Evolutionary conservation across 2,888 invertebrate genomes (phyloP), one percentile per base, ranked within the genome.

Genomic region (Apoda limacodes): DNA sequence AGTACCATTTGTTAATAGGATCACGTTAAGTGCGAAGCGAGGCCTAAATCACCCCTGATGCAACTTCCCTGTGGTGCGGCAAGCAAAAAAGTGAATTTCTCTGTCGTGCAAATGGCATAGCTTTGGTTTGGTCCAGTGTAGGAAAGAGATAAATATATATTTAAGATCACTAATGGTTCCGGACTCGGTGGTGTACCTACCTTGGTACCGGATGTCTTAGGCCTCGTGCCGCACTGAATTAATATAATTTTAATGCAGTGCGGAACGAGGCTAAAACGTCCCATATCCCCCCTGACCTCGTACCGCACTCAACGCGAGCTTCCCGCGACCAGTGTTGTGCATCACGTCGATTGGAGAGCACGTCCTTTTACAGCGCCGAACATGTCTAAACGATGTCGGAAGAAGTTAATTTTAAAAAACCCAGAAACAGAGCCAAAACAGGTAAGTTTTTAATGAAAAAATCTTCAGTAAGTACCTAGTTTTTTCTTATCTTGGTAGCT

Each of bases 151-250:
- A 35, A 31, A 22, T 28, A 28, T 35, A 37, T 37, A 33, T 37
- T 33, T 37, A 33, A 37, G 36, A 37, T 27, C 13, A 22, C 15
- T 37, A 37, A 30, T 37, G 36, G 36, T 36, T 7, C 33, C 30
- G 36, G 22, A 37, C n/a, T n/a, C n/a, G n/a, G n/a, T n/a, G n/a
- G n/a, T n/a, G n/a, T n/a, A n/a, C n/a, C n/a, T n/a, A n/a, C 32
- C 33, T 33, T 33, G 36, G 32, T 35, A 35, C 35, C 32, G 31
- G 43, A 45, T 46, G 42, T 40, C 28, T 43, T 39, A 35, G 42
- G 34, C 32, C 37, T 24, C 29, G 31, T 28, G 23, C 28, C 19
- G 28, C 31, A 25, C 29, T 22, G 32, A 28, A 25, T 31, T 24
- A 34, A 40, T 37, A 35, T 37, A 30, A 34, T 36, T 37, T 36